Percentiles rank a stretch among this genome's conserved stretches.
Evolutionary conservation across 2,113 vertebrate genomes (phyloP).

Genomic region (Callorhinus ursinus): DNA sequence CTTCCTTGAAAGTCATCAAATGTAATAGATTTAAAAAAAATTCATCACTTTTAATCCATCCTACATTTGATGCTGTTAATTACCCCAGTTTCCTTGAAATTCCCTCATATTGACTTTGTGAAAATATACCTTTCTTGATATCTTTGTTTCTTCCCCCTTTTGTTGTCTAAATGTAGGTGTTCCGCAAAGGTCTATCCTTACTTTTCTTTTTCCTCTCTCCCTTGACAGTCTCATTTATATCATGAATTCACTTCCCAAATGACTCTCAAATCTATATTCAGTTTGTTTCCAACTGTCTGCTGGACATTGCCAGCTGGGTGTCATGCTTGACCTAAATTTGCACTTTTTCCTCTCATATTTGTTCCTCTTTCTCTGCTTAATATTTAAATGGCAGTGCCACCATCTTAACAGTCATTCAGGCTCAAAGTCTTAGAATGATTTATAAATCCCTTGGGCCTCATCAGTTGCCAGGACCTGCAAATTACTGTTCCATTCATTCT

Average conservation of each 20-base stretch:
- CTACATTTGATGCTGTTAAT: not conserved
- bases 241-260: not conserved
- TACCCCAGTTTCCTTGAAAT: not conserved
- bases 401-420: conserved; percentile 57
- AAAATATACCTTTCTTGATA: not conserved
- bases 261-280: conserved; percentile 18
- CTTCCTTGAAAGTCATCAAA: not conserved
- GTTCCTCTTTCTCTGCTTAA: conserved; percentile 49
- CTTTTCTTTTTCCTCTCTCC: not conserved
- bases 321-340: conserved; percentile 60
- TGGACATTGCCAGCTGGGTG: conserved; percentile 14
- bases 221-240: not conserved
- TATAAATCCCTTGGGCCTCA: conserved; percentile 65
- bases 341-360: conserved; percentile 44
- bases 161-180: not conserved
- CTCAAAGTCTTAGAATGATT: conserved; percentile 73
- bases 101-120: not conserved
- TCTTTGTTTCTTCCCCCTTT: not conserved
- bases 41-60: not conserved
- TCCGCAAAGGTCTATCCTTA: not conserved
- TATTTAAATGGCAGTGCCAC: conserved; percentile 53
- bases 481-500: conserved; percentile 74
- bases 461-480: conserved; percentile 74
- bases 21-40: not conserved
- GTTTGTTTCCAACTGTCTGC: conserved; percentile 37